A percentile compares a stretch with the other conserved stretches of the same genome.
phyloP scores from a whole-genome alignment of 2,888 invertebrate species.

The Eupithecia tripunctaria region DNA sequence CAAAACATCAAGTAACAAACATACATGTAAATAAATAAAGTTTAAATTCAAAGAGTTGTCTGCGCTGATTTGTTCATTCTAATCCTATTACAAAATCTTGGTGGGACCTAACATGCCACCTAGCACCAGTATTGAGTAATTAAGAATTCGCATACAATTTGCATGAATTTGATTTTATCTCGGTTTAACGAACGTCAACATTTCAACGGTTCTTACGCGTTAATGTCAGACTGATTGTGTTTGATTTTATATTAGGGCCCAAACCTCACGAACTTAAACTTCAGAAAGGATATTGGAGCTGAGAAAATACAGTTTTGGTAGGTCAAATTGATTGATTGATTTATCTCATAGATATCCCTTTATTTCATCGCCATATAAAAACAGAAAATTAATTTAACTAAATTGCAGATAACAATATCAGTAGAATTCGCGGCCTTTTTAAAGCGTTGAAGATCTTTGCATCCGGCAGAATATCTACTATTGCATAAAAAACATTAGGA shows the following conservation, averaged over 20 bases:
- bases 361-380: too few species aligned
- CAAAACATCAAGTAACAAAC: too few species aligned
- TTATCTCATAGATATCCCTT: too few species aligned
- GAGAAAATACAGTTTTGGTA: not conserved
- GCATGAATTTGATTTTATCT: constrained; percentile 58
- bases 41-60: not conserved
- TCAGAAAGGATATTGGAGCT: constrained; percentile 26
- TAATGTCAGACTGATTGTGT: constrained; percentile 43
- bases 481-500: too few species aligned
- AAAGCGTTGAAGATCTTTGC: too few species aligned
- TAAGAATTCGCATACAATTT: constrained; percentile 58
- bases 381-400: too few species aligned
- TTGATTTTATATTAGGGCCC: constrained; percentile 31
- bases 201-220: constrained; percentile 48
- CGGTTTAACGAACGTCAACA: constrained; percentile 54
- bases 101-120: constrained; percentile 20
- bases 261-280: constrained; percentile 43
- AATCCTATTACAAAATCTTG: not conserved
- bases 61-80: constrained; percentile 4
- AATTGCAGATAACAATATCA: too few species aligned
- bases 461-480: too few species aligned
- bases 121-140: constrained; percentile 51
- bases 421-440: too few species aligned
- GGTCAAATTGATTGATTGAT: not conserved
- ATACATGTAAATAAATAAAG: too few species aligned